Evolutionary conservation across 1,140 invertebrate genomes (phyloP), one percentile per base, ranked within the genome.

Genomic region (Eubasilissa regina): DNA sequence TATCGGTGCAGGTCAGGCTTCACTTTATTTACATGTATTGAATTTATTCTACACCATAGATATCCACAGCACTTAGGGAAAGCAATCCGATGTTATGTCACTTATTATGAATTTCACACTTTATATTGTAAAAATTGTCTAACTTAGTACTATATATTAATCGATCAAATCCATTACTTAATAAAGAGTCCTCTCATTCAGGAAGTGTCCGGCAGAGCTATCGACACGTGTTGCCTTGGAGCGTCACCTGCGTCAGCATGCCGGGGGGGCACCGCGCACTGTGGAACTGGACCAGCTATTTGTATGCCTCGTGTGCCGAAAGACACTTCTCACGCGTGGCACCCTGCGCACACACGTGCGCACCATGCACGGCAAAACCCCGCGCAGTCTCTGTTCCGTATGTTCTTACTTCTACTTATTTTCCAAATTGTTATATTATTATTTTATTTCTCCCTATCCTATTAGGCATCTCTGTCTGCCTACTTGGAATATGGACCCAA

Each of bases 161-260:
- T n/a, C n/a, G n/a, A n/a, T n/a, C n/a, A n/a, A n/a, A n/a, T n/a
- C n/a, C n/a, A n/a, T n/a, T n/a, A n/a, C n/a, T n/a, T n/a, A n/a
- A n/a, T n/a, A n/a, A n/a, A n/a, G n/a, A n/a, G n/a, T n/a, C 6
- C 11, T 58, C 3, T 56, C 6, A 35, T 62, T 12, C 35, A 62
- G 60, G 35, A 62, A 62, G 25, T 62, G 60, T 12, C 60, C 60
- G 19, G 60, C 60, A 1, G 13, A 19, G n/a, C 60, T 62, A 43
- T 13, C 60, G 13, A 25, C 60, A 9, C 60, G 25, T 13, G 13
- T 43, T 25, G 60, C 60, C 25, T 21, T 62, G 0, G 60, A 62
- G 25, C 60, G 60, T 4, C 60, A 62, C 60, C 9, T 62, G 60
- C 60, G 60, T 10, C 60, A 62, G 25, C 60, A 62, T 21, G 55